These are phyloP conservation scores for Pantherophis vulpinus DNA, from an alignment of 2,797 vertebrate genomes.

Conservation along the genomic window DNA sequence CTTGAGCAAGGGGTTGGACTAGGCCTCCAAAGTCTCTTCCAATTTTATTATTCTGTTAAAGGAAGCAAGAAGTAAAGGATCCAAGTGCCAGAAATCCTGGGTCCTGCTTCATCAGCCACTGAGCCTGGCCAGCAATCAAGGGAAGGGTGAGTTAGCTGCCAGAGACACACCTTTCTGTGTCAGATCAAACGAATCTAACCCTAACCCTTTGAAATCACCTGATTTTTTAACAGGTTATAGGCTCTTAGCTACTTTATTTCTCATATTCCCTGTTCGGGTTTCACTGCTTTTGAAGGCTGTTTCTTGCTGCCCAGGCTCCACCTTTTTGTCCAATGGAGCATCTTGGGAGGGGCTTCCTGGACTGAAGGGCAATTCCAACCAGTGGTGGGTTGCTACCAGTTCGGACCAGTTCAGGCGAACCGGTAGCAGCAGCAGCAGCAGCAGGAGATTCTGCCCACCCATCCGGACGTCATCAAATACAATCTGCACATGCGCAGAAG, in stretches of 20 bases:
- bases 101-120: neutral
- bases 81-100: neutral
- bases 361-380: no score
- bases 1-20: neutral
- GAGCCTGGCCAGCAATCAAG: neutral
- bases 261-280: neutral
- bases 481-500: no score
- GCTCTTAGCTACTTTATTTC: neutral
- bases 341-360: neutral
- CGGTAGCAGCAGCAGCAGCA: no score
- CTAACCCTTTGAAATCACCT: neutral
- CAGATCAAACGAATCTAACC: neutral
- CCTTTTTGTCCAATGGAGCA: neutral
- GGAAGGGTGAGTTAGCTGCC: neutral
- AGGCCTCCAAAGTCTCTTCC: neutral
- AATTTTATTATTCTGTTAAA: neutral
- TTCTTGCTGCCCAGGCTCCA: neutral
- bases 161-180: neutral
- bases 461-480: no score
- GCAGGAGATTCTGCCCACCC: no score
- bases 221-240: neutral
- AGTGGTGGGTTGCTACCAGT: no score
- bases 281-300: neutral
- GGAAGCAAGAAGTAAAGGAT: neutral
- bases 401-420: no score